A percentile compares a stretch with the other conserved stretches of the same genome.
These are phyloP conservation scores for Gymnoscopelus braueri DNA, from an alignment of 2,797 vertebrate species.

Conservation along the genomic window DNA sequence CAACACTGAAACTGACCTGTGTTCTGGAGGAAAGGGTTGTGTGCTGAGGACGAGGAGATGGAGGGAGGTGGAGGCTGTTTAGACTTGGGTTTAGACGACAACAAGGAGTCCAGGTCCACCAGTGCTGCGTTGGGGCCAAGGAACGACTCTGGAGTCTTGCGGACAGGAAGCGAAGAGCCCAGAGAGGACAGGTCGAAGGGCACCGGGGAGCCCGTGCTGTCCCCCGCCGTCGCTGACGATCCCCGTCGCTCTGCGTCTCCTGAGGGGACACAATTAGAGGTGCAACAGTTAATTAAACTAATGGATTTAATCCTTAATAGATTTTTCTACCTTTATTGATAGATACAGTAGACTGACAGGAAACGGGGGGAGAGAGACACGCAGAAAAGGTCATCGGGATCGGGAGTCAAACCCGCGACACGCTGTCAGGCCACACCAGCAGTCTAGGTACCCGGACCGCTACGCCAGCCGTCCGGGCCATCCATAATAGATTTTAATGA, in stretches of 20 bases:
- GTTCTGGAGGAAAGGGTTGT: conserved; percentile 87
- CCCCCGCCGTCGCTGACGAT: conserved; percentile 69
- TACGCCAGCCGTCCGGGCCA: too few species aligned
- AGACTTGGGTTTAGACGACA: conserved; percentile 87
- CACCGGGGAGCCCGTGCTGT: conserved; percentile 84
- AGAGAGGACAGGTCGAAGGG: conserved; percentile 88
- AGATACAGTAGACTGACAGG: too few species aligned
- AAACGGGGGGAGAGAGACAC: too few species aligned
- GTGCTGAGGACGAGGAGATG: conserved; percentile 79
- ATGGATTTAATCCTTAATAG: too few species aligned
- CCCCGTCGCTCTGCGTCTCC: conserved; percentile 85
- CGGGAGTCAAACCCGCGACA: too few species aligned
- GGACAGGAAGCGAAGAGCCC: conserved; percentile 80
- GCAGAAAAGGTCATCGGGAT: too few species aligned
- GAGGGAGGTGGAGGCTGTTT: conserved; percentile 83
- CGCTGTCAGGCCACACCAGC: too few species aligned
- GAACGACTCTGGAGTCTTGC: conserved; percentile 93
- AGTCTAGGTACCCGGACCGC: too few species aligned
- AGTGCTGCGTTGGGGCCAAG: conserved; percentile 92
- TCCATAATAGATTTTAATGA: too few species aligned
- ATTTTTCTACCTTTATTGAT: too few species aligned
- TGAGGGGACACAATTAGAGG: conserved; percentile 30
- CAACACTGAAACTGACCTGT: conserved; percentile 68
- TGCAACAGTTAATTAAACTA: too few species aligned
- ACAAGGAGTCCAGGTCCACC: conserved; percentile 91